Conservation (phyloP, 2,797 vertebrate genomes). For the Carduelis carduelis region DNA sequence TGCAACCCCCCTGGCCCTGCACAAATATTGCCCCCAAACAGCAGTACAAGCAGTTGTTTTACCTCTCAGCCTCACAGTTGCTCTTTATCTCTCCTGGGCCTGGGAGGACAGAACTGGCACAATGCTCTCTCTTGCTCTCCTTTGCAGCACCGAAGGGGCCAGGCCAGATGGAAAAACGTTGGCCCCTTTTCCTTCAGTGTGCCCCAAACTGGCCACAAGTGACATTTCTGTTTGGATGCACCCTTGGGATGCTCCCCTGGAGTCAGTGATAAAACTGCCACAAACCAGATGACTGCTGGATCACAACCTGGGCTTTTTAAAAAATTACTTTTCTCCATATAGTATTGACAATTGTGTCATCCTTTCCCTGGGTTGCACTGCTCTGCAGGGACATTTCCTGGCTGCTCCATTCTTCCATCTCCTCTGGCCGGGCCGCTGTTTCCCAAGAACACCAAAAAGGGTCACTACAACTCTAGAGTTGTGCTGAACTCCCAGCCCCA, state of each 20-base stretch:
- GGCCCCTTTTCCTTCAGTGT: neutral
- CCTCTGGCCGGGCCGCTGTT: neutral
- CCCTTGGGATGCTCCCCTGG: neutral
- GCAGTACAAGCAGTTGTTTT: constrained; percentile 40
- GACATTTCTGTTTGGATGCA: neutral
- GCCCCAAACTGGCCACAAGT: neutral
- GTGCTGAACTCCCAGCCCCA: neutral
- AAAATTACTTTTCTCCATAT: neutral
- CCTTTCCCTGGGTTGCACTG: neutral
- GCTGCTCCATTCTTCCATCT: neutral
- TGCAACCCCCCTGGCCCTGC: constrained; percentile 48
- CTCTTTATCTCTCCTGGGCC: constrained; percentile 1
- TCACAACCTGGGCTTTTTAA: accelerated
- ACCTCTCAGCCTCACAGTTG: constrained; percentile 45
- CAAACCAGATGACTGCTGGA: neutral
- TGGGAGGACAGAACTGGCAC: neutral
- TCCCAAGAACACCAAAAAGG: constrained; percentile 21
- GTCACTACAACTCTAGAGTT: constrained; percentile 35
- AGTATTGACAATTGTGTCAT: neutral
- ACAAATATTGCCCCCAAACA: constrained; percentile 47
- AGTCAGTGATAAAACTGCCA: neutral
- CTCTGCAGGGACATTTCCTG: neutral
- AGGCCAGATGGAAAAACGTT: neutral
- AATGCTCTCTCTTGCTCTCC: neutral
- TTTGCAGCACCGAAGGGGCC: neutral